Evolutionary conservation across 1,140 invertebrate genomes (phyloP), one percentile per base, ranked within the genome.

Genomic region (Microplitis demolitor): DNA sequence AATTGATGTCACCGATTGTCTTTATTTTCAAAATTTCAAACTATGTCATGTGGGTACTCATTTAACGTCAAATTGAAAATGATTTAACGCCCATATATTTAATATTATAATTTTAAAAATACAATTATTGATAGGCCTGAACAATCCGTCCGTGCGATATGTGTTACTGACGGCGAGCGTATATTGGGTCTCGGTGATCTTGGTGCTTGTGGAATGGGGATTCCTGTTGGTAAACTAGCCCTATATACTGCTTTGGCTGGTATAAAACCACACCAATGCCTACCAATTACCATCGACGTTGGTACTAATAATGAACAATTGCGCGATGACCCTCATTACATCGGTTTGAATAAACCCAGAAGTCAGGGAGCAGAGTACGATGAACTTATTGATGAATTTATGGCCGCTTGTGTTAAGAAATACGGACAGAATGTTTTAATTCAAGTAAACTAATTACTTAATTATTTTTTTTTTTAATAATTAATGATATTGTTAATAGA

Each of bases 311-410:
- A 96, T 80, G 90, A 95, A 87, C 91, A 91, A 86, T 88, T 99
- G 0, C 88, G 97, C 11, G 92, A 98, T 83, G 97, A 99, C 90
- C 96, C 97, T 4, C 89, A 97, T 68, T 99, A 99, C 85, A 97
- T 99, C 80, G 98, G 98, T 61, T 84, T 98, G 51, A 90, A 95
- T 70, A 95, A 98, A 78, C 92, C 92, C 72, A 89, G 98, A 62
- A 92, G 93, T 0, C 92, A 92, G 34, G 98, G 98, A 11, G 88
- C 91, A 39, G 92, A 93, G 70, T 99, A 99, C 85, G 97, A 99
- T 83, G 94, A 95, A 53, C 94, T 99, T 77, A 92, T 99, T 68
- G 98, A 99, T 81, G 98, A 99, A 87, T 99, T 99, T 84, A 99
- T 99, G 97, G 89, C 95, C 81, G 97, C 97, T 2, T 95, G 96